Percentiles rank a stretch among this genome's conserved stretches.
These are phyloP conservation scores for Sitophilus oryzae DNA, from an alignment of 1,140 invertebrate genomes.

Conservation along the genomic window DNA sequence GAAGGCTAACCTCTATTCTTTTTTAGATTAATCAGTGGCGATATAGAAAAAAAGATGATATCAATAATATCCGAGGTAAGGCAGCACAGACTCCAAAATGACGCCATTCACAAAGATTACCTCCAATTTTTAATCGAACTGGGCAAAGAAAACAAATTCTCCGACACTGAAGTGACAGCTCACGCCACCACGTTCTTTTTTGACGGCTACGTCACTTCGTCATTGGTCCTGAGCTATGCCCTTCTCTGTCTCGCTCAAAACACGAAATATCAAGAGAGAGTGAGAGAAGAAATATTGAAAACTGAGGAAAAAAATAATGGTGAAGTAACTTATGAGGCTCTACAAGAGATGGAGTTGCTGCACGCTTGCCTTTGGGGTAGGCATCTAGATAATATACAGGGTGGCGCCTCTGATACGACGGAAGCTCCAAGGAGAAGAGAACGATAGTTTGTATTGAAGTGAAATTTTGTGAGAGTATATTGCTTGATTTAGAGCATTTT, in stretches of 20 bases:
- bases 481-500: too few relatives aligned
- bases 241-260: constrained; percentile 12
- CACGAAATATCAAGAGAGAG: constrained; percentile 17
- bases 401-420: too few relatives aligned
- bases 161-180: constrained; percentile 1
- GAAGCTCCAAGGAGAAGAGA: too few relatives aligned
- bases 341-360: constrained; percentile 16
- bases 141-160: constrained; percentile 1
- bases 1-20: neutral
- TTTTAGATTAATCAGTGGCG: constrained; percentile 5
- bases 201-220: constrained; percentile 21
- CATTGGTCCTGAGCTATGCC: constrained; percentile 6
- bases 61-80: constrained; percentile 3
- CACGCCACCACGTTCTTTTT: constrained; percentile 15
- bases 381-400: too few relatives aligned
- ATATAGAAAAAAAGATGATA: neutral
- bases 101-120: constrained; percentile 11
- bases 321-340: constrained; percentile 17
- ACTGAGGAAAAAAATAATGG: constrained; percentile 13
- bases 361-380: constrained; percentile 17
- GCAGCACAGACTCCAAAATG: constrained; percentile 6
- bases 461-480: too few relatives aligned
- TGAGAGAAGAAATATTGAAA: constrained; percentile 12
- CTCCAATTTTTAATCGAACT: constrained; percentile 16
- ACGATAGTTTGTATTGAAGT: too few relatives aligned